Base-by-base conservation (phyloP, 2,888 invertebrate genomes). In the Ramazzottius varieornatus region DNA sequence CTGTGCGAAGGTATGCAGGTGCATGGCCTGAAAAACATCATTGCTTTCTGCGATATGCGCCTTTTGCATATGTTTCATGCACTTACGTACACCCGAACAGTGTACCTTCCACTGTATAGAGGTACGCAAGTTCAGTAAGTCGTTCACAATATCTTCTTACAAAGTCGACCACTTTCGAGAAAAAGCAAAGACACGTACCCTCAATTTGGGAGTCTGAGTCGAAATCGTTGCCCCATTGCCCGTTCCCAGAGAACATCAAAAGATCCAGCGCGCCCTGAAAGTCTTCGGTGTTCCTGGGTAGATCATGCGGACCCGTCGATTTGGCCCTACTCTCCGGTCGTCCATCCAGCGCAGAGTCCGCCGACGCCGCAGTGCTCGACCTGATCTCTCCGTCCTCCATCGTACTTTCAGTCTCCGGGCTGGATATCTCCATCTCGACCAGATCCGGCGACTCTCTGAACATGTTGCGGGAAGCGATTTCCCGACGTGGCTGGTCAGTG, bases 351-450 rank as follows among this genome's bases (percentile, higher is more conserved):
- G 40, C 8, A 8, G 40, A 20, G 20, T 8, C 8, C 8, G 20
- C 40, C 8, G 8, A 8, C 20, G 8, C 40, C 40, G 8, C 8
- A 13, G 40, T 40, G 8, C 8, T 20, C 40, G 40, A 8, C 40
- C 8, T 40, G 40, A 40, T 20, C 20, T 40, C 40, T 8, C 20
- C 20, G 40, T 40, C 40, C 20, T 40, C 40, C 40, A 8, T 8
- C 8, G 8, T 20, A 20, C 8, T 20, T 8, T 16, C 8, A 24
- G 16, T 29, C 29, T 54, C 54, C n/a, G 54, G 54, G 24, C 54
- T 54, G 54, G 54, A 54, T 8, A 54, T 54, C 29, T 54, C 54
- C 54, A 54, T 54, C 16, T 54, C 54, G 20, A 54, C 54, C 54
- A 54, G 13, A 54, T 54, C 54, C n/a, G 54, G 54, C n/a, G 54